Conservation (phyloP, 1,140 invertebrate species). For the Uloborus diversus region DNA sequence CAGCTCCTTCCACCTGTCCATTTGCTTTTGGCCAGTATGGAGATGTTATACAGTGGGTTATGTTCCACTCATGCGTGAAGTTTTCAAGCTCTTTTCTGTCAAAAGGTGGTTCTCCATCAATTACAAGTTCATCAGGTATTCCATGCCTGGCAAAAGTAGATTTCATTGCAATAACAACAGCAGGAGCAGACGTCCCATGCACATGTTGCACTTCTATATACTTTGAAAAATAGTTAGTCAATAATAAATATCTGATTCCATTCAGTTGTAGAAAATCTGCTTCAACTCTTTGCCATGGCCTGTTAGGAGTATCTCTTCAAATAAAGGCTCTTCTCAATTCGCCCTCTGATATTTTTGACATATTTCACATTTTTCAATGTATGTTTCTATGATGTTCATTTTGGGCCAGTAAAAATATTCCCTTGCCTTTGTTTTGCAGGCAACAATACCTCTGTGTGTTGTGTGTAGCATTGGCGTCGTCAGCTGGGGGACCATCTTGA, state of each 20-base stretch:
- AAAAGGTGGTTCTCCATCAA: slow-evolving; percentile 59
- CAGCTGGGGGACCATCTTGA: too few species aligned
- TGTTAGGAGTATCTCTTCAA: not conserved
- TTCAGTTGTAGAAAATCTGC: slow-evolving; percentile 23
- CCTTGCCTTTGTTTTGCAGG: slow-evolving; percentile 28
- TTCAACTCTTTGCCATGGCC: slow-evolving; percentile 31
- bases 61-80: not conserved
- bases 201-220: slow-evolving; percentile 49
- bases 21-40: slow-evolving; percentile 27
- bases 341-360: slow-evolving; percentile 12
- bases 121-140: slow-evolving; percentile 58
- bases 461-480: too few species aligned
- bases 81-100: not conserved
- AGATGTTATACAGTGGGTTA: not conserved
- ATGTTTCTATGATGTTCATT: not conserved
- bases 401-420: slow-evolving; percentile 23
- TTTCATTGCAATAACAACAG: slow-evolving; percentile 47
- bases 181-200: slow-evolving; percentile 27
- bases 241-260: slow-evolving; percentile 40
- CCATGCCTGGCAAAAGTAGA: slow-evolving; percentile 58
- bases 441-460: too few species aligned
- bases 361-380: slow-evolving; percentile 4
- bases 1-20: slow-evolving; percentile 24
- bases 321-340: slow-evolving; percentile 6
- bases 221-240: slow-evolving; percentile 60